Base-by-base conservation (phyloP, 1,140 invertebrate genomes). In the Parapsyche elsis region DNA sequence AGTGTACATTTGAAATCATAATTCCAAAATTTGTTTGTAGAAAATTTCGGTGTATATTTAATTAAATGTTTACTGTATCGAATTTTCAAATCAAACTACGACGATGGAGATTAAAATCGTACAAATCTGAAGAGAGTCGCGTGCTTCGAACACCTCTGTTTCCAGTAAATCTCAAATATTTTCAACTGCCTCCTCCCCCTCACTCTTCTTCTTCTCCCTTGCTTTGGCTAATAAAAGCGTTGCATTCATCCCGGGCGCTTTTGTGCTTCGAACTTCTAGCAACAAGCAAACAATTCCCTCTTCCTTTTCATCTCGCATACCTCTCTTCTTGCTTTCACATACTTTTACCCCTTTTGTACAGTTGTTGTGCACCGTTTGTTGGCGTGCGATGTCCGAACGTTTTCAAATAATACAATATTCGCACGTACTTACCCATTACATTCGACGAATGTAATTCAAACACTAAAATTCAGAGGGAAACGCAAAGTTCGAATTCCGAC, bases 221-320 rank as follows among this genome's bases (percentile, higher is more conserved):
- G 49, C 16, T 2, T 53, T 53, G n/a, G 73, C 46, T 76, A 76
- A 76, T 76, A 76, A 76, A 76, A 76, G 73, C 44, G 10, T 5
- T 57, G 73, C 46, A 76, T 76, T 76, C 73, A 76, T 76, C 73
- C 46, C 9, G 4, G 24, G 64, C 14, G 23, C 73, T 46, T 76
- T 76, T 76, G 73, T 76, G 46, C 21, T 76, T 14, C 45, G 23
- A 76, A 76, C 73, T 76, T 76, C 73, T 76, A 10, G 46, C 46
- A 76, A 76, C 73, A 76, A 30, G 73, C 57, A 59, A 76, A 76
- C 24, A 53, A 53, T 30, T 59, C 46, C 57, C 46, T 57, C 24
- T 38, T 76, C 73, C 73, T 57, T 76, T 67, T 67, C 64, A 67
- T 67, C 64, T 67, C 64, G 21, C 64, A 67, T 67, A 67, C 64